phyloP scores from a whole-genome alignment of 2,113 vertebrate genomes.

The Thinocorus orbignyianus region DNA sequence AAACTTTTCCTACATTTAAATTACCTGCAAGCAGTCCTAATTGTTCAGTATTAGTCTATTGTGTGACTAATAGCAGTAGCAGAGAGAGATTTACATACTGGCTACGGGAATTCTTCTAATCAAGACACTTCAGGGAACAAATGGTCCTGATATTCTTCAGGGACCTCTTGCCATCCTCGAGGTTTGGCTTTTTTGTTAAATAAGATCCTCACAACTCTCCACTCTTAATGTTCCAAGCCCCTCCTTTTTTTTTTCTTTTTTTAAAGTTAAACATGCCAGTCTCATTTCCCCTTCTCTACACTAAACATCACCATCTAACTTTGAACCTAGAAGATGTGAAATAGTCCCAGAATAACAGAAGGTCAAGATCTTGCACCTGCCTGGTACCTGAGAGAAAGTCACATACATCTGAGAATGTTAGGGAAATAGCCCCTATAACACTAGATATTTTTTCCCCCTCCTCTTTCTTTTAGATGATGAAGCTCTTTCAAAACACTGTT shows the following conservation, averaged over 20 bases:
- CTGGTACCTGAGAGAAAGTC: background rate
- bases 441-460: rapidly evolving
- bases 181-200: background rate
- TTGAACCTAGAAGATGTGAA: background rate
- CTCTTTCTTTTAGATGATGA: background rate
- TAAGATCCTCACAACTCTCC: background rate
- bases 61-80: rapidly evolving
- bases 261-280: background rate
- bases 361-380: background rate
- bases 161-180: background rate
- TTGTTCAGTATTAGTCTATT: background rate
- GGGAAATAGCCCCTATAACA: background rate
- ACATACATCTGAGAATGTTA: background rate
- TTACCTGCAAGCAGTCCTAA: background rate
- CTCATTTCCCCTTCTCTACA: background rate
- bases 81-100: background rate
- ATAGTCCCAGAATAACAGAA: background rate
- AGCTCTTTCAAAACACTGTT: background rate
- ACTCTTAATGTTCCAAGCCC: background rate
- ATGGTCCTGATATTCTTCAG: background rate
- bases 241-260: background rate
- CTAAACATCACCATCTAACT: background rate
- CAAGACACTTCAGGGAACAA: background rate
- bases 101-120: background rate
- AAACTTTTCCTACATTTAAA: background rate